Evolutionary conservation across 92 coral and sea anemone genomes (phyloP).

Genomic region (Micromussa lordhowensis): DNA sequence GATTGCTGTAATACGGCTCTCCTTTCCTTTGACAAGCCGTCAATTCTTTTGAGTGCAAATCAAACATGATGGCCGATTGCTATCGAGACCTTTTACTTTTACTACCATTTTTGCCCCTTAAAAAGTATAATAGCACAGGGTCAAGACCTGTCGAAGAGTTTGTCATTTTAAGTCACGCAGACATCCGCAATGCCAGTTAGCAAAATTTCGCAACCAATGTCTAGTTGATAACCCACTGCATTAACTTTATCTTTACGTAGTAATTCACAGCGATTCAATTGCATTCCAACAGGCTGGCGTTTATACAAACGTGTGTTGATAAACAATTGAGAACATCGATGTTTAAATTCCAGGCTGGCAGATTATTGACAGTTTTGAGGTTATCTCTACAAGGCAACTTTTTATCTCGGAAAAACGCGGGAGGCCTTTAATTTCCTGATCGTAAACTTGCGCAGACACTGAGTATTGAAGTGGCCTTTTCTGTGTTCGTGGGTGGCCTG

Average conservation of each 20-base stretch:
- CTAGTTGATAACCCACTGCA: background rate
- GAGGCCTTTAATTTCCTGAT: constrained; percentile 24
- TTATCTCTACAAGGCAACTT: constrained; percentile 22
- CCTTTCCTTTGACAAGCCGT: constrained; percentile 41
- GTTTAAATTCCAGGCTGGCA: constrained; percentile 7
- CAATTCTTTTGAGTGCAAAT: constrained; percentile 22
- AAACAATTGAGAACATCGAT: background rate
- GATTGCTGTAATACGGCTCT: constrained; percentile 16
- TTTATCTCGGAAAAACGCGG: constrained; percentile 9
- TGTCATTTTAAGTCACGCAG: background rate
- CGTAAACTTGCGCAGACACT: background rate
- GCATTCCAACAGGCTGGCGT: constrained; percentile 31
- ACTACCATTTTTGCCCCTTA: background rate
- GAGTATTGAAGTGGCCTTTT: background rate
- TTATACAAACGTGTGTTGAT: background rate
- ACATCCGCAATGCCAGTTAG: background rate
- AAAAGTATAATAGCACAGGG: background rate
- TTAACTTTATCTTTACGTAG: constrained; percentile 6
- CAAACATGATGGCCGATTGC: constrained; percentile 2
- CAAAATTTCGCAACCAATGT: background rate
- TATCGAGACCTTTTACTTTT: background rate
- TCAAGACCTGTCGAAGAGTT: background rate
- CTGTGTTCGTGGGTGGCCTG: constrained; percentile 39
- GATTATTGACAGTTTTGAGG: constrained; percentile 5
- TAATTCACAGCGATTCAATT: constrained; percentile 11